phyloP scores from a whole-genome alignment of 1,140 invertebrate species.

The Brachionus angularis region DNA sequence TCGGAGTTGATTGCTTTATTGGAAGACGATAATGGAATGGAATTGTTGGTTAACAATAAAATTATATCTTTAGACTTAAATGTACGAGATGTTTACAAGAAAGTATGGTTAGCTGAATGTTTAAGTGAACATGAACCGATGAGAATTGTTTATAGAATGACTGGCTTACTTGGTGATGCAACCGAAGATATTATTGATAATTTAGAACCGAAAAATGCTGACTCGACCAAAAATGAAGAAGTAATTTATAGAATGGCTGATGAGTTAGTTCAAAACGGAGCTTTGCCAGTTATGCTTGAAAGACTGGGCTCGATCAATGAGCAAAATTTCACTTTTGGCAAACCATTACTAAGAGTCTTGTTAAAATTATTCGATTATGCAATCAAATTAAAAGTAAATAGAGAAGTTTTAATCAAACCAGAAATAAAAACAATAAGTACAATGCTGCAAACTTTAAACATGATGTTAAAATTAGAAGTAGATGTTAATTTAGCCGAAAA shows the following conservation, averaged over 20 bases:
- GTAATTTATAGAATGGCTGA: constrained; percentile 77
- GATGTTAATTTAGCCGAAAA: constrained; percentile 71
- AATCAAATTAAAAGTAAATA: constrained; percentile 66
- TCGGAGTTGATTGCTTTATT: constrained; percentile 90
- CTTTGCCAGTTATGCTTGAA: constrained; percentile 68
- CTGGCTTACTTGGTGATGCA: constrained; percentile 89
- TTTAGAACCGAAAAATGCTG: constrained; percentile 73
- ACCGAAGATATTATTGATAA: constrained; percentile 97
- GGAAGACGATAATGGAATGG: constrained; percentile 98
- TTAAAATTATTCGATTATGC: constrained; percentile 77
- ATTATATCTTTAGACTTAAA: constrained; percentile 92
- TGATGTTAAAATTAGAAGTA: constrained; percentile 53
- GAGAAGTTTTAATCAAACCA: constrained; percentile 58
- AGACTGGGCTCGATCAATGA: constrained; percentile 68
- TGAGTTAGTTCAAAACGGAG: constrained; percentile 77
- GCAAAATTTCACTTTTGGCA: constrained; percentile 63
- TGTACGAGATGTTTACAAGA: constrained; percentile 76
- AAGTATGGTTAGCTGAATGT: constrained; percentile 69
- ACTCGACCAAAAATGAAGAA: constrained; percentile 86
- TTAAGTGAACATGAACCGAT: constrained; percentile 77
- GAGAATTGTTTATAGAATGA: constrained; percentile 97
- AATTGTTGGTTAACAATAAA: constrained; percentile 94
- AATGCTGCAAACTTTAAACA: constrained; percentile 58
- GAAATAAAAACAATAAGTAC: constrained; percentile 57
- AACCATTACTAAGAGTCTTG: constrained; percentile 74